phyloP scores from a whole-genome alignment of 2,888 invertebrate genomes.

The Caenorhabditis panamensis region DNA sequence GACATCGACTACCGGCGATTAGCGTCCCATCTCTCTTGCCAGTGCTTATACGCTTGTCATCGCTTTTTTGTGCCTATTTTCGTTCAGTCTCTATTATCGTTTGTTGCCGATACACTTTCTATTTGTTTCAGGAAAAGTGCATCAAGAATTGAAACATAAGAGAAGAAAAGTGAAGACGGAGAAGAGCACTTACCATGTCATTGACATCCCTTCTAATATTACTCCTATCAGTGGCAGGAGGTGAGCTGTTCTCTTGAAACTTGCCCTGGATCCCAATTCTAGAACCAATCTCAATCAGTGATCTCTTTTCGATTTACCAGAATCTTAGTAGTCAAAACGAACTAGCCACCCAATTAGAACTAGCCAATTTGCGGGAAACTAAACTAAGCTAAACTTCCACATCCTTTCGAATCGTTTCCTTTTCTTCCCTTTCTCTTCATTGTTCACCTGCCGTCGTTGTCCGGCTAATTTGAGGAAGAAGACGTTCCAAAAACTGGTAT shows the following conservation, averaged over 20 bases:
- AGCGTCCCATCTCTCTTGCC: slow-evolving; percentile 16
- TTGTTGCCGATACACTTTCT: background rate
- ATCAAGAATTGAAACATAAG: no score
- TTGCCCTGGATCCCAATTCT: no score
- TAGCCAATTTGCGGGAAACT: background rate
- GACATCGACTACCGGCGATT: slow-evolving; percentile 27
- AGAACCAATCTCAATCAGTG: no score
- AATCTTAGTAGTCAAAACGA: background rate
- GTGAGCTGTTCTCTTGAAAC: slow-evolving; percentile 21
- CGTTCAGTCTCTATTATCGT: background rate
- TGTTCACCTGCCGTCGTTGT: background rate
- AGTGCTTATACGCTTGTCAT: background rate
- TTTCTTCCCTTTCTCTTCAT: background rate
- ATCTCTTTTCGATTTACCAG: no score
- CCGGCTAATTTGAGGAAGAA: background rate
- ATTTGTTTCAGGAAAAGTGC: background rate
- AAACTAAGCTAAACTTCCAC: background rate
- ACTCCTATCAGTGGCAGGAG: slow-evolving; percentile 13
- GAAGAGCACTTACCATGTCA: slow-evolving; percentile 17
- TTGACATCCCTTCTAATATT: slow-evolving; percentile 30
- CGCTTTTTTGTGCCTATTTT: slow-evolving; percentile 16
- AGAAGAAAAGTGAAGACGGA: background rate
- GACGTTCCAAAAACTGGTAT: background rate
- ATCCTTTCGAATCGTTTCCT: background rate
- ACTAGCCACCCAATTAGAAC: background rate